A percentile compares a stretch with the other conserved stretches of the same genome.
These are phyloP conservation scores for Gerris lacustris DNA, from an alignment of 2,888 invertebrate species.

Conservation along the genomic window DNA sequence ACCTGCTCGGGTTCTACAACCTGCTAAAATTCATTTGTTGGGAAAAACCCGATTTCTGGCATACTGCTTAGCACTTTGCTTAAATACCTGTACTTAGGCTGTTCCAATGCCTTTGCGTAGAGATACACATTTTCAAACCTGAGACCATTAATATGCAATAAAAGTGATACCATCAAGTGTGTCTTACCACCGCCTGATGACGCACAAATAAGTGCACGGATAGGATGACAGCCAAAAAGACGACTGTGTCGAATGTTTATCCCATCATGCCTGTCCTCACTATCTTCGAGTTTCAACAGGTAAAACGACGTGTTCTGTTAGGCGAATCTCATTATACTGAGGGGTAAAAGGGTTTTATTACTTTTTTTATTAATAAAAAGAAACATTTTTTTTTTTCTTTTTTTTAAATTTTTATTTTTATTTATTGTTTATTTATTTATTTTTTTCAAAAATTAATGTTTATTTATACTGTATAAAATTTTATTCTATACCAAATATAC, in stretches of 20 bases:
- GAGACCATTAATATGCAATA: neutral
- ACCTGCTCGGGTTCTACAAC: no score
- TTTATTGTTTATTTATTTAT: no score
- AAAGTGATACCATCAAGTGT: neutral
- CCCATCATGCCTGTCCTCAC: no score
- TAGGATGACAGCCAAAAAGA: neutral
- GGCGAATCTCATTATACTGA: no score
- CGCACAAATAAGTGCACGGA: neutral
- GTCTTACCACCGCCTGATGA: neutral
- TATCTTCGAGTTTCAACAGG: neutral
- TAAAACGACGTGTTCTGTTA: neutral
- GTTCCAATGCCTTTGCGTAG: neutral
- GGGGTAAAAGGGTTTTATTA: no score
- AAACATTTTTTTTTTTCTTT: no score
- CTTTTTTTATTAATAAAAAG: no score
- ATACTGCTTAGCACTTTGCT: neutral
- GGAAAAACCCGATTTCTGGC: neutral
- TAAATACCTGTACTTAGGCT: neutral
- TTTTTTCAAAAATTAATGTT: no score
- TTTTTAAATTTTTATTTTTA: no score
- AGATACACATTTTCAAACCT: neutral
- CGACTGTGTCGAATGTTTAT: no score
- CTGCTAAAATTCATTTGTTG: no score
- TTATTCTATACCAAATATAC: neutral
- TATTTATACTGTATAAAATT: no score